Conservation (phyloP, 1,140 invertebrate species). For the Spodoptera frugiperda region DNA sequence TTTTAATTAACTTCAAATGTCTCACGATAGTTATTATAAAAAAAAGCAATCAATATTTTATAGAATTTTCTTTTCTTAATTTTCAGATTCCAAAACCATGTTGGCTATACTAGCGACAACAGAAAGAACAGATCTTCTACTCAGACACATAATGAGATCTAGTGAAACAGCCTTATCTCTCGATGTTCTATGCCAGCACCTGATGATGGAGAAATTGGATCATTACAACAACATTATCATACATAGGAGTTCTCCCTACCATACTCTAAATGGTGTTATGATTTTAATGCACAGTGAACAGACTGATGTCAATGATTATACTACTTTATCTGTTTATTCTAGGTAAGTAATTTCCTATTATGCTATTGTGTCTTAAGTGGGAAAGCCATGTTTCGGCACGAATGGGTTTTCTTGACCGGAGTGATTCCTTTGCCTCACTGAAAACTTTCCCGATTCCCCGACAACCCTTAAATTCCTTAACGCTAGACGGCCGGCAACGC, state of each 20-base stretch:
- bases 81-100: slow-evolving; percentile 41
- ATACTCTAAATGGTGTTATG: slow-evolving; percentile 69
- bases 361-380: no score
- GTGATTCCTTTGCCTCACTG: no score
- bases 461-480: no score
- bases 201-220: slow-evolving; percentile 63
- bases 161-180: slow-evolving; percentile 43
- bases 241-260: slow-evolving; percentile 64
- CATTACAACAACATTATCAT: slow-evolving; percentile 58
- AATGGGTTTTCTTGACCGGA: no score
- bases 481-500: no score
- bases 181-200: slow-evolving; percentile 62
- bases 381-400: no score
- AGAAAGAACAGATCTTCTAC: slow-evolving; percentile 57
- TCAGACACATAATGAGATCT: slow-evolving; percentile 56
- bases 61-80: not conserved
- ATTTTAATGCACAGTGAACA: slow-evolving; percentile 54
- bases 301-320: slow-evolving; percentile 32
- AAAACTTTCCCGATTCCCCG: no score
- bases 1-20: no score
- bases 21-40: no score
- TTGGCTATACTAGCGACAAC: slow-evolving; percentile 65
- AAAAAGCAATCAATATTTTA: not conserved
- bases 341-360: slow-evolving; percentile 58
- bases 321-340: slow-evolving; percentile 59